Percentiles rank a stretch among this genome's conserved stretches.
These are phyloP conservation scores for Cerceris ruficornis DNA, from an alignment of 2,888 invertebrate genomes.

Conservation along the genomic window DNA sequence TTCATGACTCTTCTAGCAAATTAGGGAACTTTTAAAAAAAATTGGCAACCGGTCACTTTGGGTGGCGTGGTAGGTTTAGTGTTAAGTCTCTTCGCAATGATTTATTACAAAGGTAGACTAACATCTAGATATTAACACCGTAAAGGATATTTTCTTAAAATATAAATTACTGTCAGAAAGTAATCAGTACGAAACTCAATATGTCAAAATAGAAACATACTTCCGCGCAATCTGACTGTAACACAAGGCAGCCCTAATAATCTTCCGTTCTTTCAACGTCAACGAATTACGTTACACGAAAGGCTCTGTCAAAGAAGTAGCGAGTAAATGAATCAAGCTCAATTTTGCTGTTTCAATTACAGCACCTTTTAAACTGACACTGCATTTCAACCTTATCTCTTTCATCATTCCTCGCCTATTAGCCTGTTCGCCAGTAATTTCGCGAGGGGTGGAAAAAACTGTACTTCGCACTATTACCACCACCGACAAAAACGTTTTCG, in stretches of 20 bases:
- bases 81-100: too few species aligned
- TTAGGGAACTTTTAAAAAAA: too few species aligned
- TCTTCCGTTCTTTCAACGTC: constrained; percentile 15
- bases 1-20: too few species aligned
- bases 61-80: too few species aligned
- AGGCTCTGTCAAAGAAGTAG: constrained; percentile 32
- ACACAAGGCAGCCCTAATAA: constrained; percentile 16
- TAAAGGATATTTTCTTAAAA: too few species aligned
- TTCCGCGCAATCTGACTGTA: background rate
- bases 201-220: background rate
- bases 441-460: constrained; percentile 5
- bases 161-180: too few species aligned
- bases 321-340: constrained; percentile 44
- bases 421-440: background rate
- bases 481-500: background rate
- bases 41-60: too few species aligned
- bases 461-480: constrained; percentile 6
- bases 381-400: constrained; percentile 23
- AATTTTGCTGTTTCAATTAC: constrained; percentile 47
- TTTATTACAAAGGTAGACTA: too few species aligned
- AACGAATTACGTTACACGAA: constrained; percentile 29
- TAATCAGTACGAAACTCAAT: background rate
- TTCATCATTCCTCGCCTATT: constrained; percentile 36
- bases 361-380: constrained; percentile 32
- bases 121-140: too few species aligned